Base-by-base conservation (phyloP, 2,113 vertebrate species). In the Ascaphus truei region DNA sequence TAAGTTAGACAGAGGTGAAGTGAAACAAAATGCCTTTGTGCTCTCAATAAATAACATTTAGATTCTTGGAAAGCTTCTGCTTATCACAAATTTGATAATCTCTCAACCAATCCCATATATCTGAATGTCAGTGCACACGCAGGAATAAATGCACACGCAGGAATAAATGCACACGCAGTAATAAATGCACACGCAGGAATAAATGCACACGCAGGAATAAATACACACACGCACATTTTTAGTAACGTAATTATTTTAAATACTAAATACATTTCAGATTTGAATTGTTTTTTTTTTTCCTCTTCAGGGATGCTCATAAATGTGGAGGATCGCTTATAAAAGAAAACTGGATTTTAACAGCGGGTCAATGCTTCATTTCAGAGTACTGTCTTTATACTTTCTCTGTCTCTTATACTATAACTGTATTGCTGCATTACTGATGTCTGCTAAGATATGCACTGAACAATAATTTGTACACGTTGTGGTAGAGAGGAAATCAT, bases 271-370 rank as follows among this genome's bases (percentile, higher is more conserved):
- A 55, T 16, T 9, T 13, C 41, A 4, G n/a, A n/a, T 45, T 2
- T 77, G 41, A 75, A 11, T 50, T 16, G 68, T 66, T 27, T 13
- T 20, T 72, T 11, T 53, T 64, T 55, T 37, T 37, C n/a, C 4
- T 31, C 37, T 62, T 29, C 74, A 98, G 95, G 81, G 91, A 92
- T 50, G 85, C 80, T 68, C 95, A 98, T 87, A 95, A 94, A 86
- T 99, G 97, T 34, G 96, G 97, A 57, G 97, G 97, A n/a, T 94
- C 97, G 29, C 80, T 99, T 73, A 90, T 99, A 81, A 91, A 96
- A 73, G 95, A 98, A 59, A 88, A 94, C 66, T 98, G 97, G 97
- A 92, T 99, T 48, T 91, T 99, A 73, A 98, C 96, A 11, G 95
- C 96, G 79, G 92, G 92, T 57, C 92, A 98, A 55, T 99, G 97